phyloP scores from a whole-genome alignment of 2,888 invertebrate species.

The Tenthredo livida region DNA sequence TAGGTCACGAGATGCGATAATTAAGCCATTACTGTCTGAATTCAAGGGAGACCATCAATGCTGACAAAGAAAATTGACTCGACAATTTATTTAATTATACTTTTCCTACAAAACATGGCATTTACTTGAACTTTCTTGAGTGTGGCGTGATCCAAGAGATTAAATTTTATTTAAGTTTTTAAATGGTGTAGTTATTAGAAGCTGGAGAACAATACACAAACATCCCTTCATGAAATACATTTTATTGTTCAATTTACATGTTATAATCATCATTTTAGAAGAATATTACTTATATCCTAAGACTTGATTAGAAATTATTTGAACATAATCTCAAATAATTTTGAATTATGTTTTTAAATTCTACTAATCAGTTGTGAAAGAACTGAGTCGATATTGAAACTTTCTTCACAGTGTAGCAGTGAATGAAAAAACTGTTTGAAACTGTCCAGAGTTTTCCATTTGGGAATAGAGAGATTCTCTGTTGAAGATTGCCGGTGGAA shows the following conservation, averaged over 20 bases:
- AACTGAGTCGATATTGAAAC: no score
- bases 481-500: background rate
- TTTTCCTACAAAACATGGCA: background rate
- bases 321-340: no score
- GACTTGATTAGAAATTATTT: no score
- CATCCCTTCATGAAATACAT: no score
- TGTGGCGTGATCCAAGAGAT: background rate
- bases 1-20: background rate
- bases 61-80: background rate
- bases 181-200: background rate
- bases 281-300: background rate
- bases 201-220: no score
- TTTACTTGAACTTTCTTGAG: no score
- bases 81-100: background rate
- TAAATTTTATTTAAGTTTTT: no score
- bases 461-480: background rate
- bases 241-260: background rate
- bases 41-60: background rate
- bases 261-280: background rate
- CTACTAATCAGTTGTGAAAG: no score
- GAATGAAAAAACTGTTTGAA: no score
- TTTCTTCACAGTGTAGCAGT: no score
- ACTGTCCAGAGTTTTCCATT: no score
- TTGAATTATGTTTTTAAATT: no score
- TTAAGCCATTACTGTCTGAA: background rate